Conservation (phyloP, 2,113 vertebrate genomes). For the Sminthopsis crassicaudata region DNA sequence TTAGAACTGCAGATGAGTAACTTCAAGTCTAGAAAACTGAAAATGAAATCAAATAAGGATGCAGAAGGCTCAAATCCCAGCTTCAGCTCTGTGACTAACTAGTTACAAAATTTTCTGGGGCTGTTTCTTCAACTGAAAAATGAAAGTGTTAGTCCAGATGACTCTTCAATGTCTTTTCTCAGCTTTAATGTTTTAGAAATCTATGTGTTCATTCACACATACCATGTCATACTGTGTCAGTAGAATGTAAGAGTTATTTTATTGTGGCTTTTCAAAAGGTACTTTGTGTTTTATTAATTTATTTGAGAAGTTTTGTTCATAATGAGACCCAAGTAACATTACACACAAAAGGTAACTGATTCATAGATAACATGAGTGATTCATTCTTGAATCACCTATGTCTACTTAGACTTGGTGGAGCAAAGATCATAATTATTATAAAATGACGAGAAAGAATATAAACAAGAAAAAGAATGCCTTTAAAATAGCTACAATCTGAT, state of each 20-base stretch:
- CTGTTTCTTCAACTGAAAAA: background rate
- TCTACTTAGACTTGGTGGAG: background rate
- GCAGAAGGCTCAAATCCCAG: background rate
- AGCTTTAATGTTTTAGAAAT: background rate
- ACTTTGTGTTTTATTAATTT: background rate
- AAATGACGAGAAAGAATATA: background rate
- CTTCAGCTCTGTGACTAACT: background rate
- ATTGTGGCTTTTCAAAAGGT: background rate
- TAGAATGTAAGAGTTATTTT: background rate
- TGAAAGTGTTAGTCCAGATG: background rate
- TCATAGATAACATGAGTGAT: background rate
- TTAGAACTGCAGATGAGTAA: background rate
- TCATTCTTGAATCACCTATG: background rate
- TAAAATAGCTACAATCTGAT: background rate
- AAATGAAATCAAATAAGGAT: background rate
- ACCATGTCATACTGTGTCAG: background rate
- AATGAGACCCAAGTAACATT: background rate
- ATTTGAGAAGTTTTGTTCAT: background rate
- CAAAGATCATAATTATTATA: background rate
- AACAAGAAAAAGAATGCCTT: background rate
- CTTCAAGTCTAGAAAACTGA: background rate
- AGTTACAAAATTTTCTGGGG: background rate
- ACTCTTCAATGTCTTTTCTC: background rate
- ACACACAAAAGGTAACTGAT: background rate
- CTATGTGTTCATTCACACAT: background rate